phyloP scores from a whole-genome alignment of 2,113 vertebrate genomes.

The Poecile atricapillus region DNA sequence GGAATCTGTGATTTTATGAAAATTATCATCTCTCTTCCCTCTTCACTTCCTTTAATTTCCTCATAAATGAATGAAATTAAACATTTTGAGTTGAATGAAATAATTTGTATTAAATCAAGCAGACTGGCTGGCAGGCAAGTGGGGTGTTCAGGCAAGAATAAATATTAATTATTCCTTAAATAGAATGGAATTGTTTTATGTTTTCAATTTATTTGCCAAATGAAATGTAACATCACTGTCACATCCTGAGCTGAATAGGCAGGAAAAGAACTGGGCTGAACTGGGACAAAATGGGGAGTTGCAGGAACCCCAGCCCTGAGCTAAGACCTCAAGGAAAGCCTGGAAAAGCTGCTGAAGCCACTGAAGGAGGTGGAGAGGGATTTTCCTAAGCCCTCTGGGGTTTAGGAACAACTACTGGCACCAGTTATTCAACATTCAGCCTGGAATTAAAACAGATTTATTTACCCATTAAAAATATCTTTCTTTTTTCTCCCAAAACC shows the following conservation, averaged over 20 bases:
- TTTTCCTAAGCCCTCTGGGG: background rate
- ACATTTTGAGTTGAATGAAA: background rate
- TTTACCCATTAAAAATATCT: background rate
- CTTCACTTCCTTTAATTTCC: background rate
- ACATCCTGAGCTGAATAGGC: background rate
- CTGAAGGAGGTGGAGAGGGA: background rate
- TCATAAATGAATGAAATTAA: background rate
- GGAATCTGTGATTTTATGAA: background rate
- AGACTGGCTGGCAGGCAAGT: background rate
- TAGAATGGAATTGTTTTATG: background rate
- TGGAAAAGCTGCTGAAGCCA: background rate
- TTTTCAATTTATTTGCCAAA: background rate
- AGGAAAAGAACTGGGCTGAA: background rate
- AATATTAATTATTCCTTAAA: constrained; percentile 10
- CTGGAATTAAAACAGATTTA: background rate
- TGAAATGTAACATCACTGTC: background rate
- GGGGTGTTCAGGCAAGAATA: background rate
- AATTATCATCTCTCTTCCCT: background rate
- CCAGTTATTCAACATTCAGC: background rate
- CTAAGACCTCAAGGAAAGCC: background rate
- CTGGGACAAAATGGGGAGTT: background rate
- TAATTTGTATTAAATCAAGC: background rate
- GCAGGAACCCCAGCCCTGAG: background rate
- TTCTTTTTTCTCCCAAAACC: background rate
- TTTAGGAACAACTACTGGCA: background rate